Percentiles rank a stretch among this genome's conserved stretches.
Conservation (phyloP, 2,888 invertebrate species). For the Xylota segnis region DNA sequence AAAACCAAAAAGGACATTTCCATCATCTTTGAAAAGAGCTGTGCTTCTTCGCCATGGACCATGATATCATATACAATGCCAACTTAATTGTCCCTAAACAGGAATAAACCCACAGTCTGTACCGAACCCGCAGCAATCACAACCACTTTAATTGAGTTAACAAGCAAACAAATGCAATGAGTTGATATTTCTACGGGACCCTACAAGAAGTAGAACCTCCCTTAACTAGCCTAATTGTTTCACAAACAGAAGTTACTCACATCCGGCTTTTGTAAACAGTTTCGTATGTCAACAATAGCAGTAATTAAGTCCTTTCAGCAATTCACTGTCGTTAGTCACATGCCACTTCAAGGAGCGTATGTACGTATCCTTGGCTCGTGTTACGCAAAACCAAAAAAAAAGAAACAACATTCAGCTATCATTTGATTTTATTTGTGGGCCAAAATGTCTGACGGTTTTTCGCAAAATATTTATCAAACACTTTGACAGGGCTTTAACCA, state of each 20-base stretch:
- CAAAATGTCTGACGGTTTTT: background rate
- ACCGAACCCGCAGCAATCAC: constrained; percentile 19
- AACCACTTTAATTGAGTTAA: constrained; percentile 24
- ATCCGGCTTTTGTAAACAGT: background rate
- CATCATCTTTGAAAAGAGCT: too few relatives aligned
- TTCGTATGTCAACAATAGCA: constrained; percentile 3
- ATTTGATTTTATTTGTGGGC: background rate
- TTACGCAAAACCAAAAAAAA: background rate
- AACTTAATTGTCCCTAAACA: too few relatives aligned
- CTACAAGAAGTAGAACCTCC: background rate
- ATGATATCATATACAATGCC: too few relatives aligned
- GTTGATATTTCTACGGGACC: background rate
- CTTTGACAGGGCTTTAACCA: background rate
- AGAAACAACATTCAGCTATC: background rate
- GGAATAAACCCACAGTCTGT: background rate
- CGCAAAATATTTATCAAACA: constrained; percentile 10
- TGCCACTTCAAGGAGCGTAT: background rate
- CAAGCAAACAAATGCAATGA: constrained; percentile 7
- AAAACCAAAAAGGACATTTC: too few relatives aligned
- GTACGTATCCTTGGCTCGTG: background rate
- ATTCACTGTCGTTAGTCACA: constrained; percentile 16
- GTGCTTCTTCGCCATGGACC: too few relatives aligned
- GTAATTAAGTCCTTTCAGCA: constrained; percentile 33
- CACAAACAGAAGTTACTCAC: constrained; percentile 27
- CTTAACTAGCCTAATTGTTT: constrained; percentile 20